Percentiles rank a stretch among this genome's conserved stretches.
Evolutionary conservation across 2,888 invertebrate genomes (phyloP).

Genomic region (Hartigia nigra): DNA sequence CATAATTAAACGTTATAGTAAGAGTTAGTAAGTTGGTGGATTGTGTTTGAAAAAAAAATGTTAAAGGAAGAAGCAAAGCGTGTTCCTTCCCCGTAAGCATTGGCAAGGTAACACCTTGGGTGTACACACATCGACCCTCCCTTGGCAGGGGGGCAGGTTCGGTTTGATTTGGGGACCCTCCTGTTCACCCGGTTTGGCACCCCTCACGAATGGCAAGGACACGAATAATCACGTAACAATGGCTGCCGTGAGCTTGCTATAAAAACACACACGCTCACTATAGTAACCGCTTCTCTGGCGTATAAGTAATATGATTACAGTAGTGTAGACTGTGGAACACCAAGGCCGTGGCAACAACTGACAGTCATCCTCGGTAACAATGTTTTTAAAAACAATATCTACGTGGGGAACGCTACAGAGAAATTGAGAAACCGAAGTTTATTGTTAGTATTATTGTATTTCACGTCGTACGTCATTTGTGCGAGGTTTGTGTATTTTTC

Average conservation of each 20-base stretch:
- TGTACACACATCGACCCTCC: conserved; percentile 30
- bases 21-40: not conserved
- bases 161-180: conserved; percentile 40
- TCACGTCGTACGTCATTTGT: conserved; percentile 15
- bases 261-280: conserved; percentile 56
- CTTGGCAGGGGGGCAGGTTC: conserved; percentile 31
- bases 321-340: conserved; percentile 30
- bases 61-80: not conserved
- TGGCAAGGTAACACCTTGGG: conserved; percentile 42
- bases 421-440: not conserved
- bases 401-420: conserved; percentile 35
- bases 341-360: conserved; percentile 35
- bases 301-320: conserved; percentile 56
- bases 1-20: not conserved
- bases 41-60: not conserved
- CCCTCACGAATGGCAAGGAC: conserved; percentile 32
- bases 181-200: conserved; percentile 16
- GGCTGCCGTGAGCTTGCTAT: conserved; percentile 53
- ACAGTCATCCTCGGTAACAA: conserved; percentile 64
- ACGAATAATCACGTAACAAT: conserved; percentile 66
- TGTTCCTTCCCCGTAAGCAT: conserved; percentile 12
- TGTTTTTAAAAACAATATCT: conserved; percentile 64
- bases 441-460: conserved; percentile 6
- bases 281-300: conserved; percentile 44
- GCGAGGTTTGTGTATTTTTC: not conserved